Conservation (phyloP, 2,113 vertebrate species). For the Zeus faber region DNA sequence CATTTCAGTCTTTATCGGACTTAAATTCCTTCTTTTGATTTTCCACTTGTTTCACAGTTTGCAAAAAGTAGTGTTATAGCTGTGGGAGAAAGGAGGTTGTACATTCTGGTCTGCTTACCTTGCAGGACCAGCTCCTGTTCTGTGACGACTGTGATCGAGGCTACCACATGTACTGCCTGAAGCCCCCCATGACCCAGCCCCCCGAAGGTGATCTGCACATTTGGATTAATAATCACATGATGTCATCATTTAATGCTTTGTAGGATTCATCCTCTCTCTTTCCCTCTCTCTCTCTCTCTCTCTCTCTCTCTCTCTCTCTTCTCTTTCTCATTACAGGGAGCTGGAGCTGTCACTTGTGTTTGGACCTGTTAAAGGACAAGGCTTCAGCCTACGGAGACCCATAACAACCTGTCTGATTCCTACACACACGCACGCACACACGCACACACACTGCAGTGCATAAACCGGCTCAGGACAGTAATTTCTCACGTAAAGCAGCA, state of each 20-base stretch:
- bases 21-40: too few relatives aligned
- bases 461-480: constrained; percentile 49
- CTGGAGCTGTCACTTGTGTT: constrained; percentile 97
- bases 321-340: constrained; percentile 77
- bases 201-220: constrained; percentile 85
- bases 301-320: constrained; percentile 10
- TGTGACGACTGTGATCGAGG: constrained; percentile 98
- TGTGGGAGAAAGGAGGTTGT: too few relatives aligned
- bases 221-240: too few relatives aligned
- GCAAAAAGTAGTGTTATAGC: too few relatives aligned
- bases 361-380: constrained; percentile 92
- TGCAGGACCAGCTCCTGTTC: constrained; percentile 94
- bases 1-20: too few relatives aligned
- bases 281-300: constrained; percentile 8
- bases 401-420: constrained; percentile 36
- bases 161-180: constrained; percentile 99
- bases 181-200: constrained; percentile 91
- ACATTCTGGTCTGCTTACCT: too few relatives aligned
- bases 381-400: constrained; percentile 81
- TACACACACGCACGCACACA: constrained; percentile 19
- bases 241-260: too few relatives aligned
- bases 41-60: too few relatives aligned
- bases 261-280: constrained; percentile 8
- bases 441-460: constrained; percentile 33
- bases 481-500: constrained; percentile 36